Evolutionary conservation across 2,797 vertebrate genomes (phyloP).

Genomic region (Ispidina picta): DNA sequence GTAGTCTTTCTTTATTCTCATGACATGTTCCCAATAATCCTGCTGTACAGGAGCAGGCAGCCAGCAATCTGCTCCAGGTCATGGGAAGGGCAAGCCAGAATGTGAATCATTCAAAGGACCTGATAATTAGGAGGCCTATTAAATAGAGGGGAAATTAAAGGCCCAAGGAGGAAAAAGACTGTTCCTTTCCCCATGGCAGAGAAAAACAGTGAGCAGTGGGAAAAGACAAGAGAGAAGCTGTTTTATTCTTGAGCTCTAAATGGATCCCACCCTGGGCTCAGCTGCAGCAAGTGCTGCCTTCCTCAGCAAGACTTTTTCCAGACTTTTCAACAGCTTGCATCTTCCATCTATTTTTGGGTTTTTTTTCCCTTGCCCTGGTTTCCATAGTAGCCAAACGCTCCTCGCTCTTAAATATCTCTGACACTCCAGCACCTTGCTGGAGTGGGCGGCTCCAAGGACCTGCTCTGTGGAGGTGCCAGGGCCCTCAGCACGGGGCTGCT

Average conservation of each 20-base stretch:
- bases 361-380: slow-evolving; percentile 57
- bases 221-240: background rate
- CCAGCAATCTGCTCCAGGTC: background rate
- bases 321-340: slow-evolving; percentile 43
- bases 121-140: slow-evolving; percentile 4
- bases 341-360: slow-evolving; percentile 51
- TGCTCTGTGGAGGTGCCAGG: slow-evolving; percentile 5
- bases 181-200: background rate
- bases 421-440: slow-evolving; percentile 57
- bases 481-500: background rate
- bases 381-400: slow-evolving; percentile 61
- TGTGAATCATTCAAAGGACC: background rate
- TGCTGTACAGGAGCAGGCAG: background rate
- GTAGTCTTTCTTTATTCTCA: background rate
- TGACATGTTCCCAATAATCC: background rate
- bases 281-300: slow-evolving; percentile 26
- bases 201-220: background rate
- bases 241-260: slow-evolving; percentile 24
- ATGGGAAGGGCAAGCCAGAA: background rate
- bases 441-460: slow-evolving; percentile 25
- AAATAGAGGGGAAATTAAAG: slow-evolving; percentile 15
- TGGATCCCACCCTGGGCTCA: slow-evolving; percentile 17
- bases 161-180: background rate
- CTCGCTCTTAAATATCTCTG: slow-evolving; percentile 51
- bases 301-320: slow-evolving; percentile 46